A percentile compares a stretch with the other conserved stretches of the same genome.
phyloP scores from a whole-genome alignment of 2,797 vertebrate genomes.

The Aphelocoma californica region DNA sequence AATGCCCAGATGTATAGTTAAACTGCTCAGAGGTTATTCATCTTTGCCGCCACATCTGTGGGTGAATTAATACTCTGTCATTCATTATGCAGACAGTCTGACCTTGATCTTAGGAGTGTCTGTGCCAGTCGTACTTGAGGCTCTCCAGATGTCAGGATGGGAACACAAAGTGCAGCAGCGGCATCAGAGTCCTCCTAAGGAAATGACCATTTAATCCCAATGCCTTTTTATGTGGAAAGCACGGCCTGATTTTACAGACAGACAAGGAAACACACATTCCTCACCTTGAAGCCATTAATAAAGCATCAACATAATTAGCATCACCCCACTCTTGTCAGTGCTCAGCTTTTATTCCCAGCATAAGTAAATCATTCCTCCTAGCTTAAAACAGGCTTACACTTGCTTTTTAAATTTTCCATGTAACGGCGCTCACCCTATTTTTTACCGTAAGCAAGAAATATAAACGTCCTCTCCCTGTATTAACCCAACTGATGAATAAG shows the following conservation, averaged over 20 bases:
- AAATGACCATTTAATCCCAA: slow-evolving; percentile 38
- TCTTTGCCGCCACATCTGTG: background rate
- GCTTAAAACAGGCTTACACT: background rate
- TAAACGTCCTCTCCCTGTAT: background rate
- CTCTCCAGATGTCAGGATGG: slow-evolving; percentile 28
- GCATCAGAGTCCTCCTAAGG: slow-evolving; percentile 17
- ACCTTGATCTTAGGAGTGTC: slow-evolving; percentile 61
- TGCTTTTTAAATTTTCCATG: background rate
- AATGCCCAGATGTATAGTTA: background rate
- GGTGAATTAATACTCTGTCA: slow-evolving; percentile 12
- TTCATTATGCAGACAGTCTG: slow-evolving; percentile 33
- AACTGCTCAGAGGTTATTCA: background rate
- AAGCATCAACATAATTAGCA: background rate
- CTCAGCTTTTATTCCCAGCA: background rate
- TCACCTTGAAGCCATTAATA: background rate
- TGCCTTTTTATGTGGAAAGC: background rate
- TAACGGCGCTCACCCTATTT: background rate
- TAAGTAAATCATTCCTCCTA: background rate
- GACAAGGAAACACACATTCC: background rate
- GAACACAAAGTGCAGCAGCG: slow-evolving; percentile 28
- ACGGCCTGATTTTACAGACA: background rate
- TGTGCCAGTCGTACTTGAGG: slow-evolving; percentile 8
- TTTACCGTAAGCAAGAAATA: background rate
- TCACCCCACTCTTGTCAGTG: background rate
- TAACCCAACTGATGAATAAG: background rate